A percentile compares a stretch with the other conserved stretches of the same genome.
Evolutionary conservation across 2,888 invertebrate species (phyloP).

Genomic region (Acanthosepion lycidas): DNA sequence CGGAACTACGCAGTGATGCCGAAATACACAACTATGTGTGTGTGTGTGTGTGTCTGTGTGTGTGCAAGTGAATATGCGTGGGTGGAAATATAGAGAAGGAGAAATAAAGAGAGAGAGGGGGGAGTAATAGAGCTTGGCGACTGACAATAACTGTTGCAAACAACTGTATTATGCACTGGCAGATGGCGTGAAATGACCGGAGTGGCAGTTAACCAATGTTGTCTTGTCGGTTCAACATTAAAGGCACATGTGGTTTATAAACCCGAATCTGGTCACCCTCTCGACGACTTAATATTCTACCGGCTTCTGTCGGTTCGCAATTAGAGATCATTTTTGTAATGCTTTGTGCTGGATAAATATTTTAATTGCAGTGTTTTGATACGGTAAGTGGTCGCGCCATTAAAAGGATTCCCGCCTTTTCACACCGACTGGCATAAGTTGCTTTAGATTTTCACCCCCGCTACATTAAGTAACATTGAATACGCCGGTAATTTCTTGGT

Average conservation of each 20-base stretch:
- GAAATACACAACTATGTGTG: no score
- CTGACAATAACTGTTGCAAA: not conserved
- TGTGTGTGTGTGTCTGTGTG: no score
- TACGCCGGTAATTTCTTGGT: no score
- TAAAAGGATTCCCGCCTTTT: not conserved
- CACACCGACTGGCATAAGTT: not conserved
- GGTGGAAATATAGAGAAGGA: not conserved
- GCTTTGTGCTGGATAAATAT: not conserved
- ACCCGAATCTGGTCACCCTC: no score
- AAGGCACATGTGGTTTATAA: not conserved
- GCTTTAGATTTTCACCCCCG: not conserved
- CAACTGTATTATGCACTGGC: not conserved
- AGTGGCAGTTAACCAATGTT: not conserved
- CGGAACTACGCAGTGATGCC: no score
- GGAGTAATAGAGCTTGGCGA: not conserved
- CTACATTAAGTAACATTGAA: no score
- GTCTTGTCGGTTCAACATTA: not conserved
- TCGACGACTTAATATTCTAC: not conserved
- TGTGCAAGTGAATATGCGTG: no score
- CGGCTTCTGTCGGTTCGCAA: not conserved
- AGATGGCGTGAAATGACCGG: not conserved
- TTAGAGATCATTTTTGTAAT: not conserved
- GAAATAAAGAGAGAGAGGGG: no score
- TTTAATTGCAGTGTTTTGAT: not conserved
- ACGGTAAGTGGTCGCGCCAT: not conserved